These are phyloP conservation scores for Sinocyclocheilus grahami DNA, from an alignment of 2,113 vertebrate species.

Conservation along the genomic window DNA sequence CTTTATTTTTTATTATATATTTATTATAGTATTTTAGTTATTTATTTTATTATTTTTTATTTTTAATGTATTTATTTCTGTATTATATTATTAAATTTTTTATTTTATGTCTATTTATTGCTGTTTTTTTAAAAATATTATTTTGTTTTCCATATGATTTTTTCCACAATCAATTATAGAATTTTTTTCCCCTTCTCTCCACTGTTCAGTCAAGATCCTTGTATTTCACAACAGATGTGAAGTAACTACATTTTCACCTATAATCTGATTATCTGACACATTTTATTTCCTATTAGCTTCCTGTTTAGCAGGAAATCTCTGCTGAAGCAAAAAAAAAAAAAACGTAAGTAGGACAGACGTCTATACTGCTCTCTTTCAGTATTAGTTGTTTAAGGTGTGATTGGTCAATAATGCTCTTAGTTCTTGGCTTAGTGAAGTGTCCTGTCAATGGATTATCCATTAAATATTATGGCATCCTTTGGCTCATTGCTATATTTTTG, in stretches of 20 bases:
- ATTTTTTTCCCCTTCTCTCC: background rate
- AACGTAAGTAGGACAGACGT: background rate
- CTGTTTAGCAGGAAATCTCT: background rate
- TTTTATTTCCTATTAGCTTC: conserved; percentile 9
- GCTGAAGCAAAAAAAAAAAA: too few relatives aligned
- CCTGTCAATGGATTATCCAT: background rate
- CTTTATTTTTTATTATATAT: too few relatives aligned
- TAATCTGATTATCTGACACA: conserved; percentile 11
- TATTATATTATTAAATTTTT: background rate
- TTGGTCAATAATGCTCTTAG: background rate
- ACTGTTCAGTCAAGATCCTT: background rate
- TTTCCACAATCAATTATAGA: background rate
- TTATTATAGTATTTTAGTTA: too few relatives aligned
- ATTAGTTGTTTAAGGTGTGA: background rate
- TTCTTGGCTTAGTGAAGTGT: background rate
- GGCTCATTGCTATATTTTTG: background rate
- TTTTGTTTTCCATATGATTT: background rate
- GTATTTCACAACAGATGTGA: background rate
- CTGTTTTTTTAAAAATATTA: background rate
- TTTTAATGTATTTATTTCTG: too few relatives aligned
- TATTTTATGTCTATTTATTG: background rate
- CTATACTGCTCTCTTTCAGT: background rate
- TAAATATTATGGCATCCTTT: background rate
- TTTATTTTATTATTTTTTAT: too few relatives aligned
- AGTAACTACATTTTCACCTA: background rate